These are phyloP conservation scores for Temnothorax curvispinosus DNA, from an alignment of 1,140 invertebrate genomes.

Conservation along the genomic window DNA sequence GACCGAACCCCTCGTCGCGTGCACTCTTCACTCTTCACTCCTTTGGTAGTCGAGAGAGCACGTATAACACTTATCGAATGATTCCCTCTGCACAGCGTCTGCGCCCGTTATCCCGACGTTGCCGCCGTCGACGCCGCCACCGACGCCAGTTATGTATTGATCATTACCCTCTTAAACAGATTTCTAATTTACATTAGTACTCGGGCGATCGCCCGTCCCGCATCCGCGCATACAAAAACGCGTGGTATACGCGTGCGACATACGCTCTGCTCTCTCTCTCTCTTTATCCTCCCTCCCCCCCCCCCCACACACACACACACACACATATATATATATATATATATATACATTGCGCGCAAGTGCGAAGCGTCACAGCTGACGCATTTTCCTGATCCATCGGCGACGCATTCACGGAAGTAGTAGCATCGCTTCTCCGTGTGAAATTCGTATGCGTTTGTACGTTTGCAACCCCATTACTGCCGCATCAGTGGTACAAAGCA, in stretches of 20 bases:
- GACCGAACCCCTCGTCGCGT: conserved; percentile 55
- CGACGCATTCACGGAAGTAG: conserved; percentile 9
- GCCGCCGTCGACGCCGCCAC: conserved; percentile 36
- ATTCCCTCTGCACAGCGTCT: conserved; percentile 74
- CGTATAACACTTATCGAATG: conserved; percentile 81
- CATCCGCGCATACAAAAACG: conserved; percentile 63
- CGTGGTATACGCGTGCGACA: conserved; percentile 34
- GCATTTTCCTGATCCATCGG: conserved; percentile 3
- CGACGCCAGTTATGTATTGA: conserved; percentile 82
- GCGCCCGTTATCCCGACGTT: conserved; percentile 66
- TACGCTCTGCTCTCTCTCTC: not conserved
- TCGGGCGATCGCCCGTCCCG: conserved; percentile 68
- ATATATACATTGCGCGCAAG: conserved; percentile 50
- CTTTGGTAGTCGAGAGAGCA: conserved; percentile 62
- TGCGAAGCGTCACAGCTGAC: conserved; percentile 52
- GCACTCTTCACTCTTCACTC: conserved; percentile 39
- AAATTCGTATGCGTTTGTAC: not conserved
- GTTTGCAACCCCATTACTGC: not conserved
- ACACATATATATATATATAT: not conserved
- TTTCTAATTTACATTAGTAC: conserved; percentile 84
- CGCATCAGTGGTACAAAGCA: conserved; percentile 19
- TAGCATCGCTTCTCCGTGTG: not conserved
- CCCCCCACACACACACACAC: too few species aligned
- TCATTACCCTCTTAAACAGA: conserved; percentile 85
- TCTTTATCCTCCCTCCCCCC: not conserved